Percentiles rank a stretch among this genome's conserved stretches.
Evolutionary conservation across 2,888 invertebrate genomes (phyloP).

Genomic region (Himalopsyche anomala): DNA sequence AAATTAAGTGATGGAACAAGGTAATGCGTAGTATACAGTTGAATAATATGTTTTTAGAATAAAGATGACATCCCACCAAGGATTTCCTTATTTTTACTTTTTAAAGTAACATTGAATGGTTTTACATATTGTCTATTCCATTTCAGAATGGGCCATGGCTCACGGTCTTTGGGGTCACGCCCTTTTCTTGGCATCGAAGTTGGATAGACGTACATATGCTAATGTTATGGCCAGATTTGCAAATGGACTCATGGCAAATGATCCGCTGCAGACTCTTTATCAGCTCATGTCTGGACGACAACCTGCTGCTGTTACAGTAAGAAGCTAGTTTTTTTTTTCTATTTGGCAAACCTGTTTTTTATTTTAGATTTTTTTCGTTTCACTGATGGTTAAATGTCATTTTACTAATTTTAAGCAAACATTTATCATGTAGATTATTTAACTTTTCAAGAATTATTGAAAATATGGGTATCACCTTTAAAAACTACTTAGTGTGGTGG

Average conservation of each 20-base stretch:
- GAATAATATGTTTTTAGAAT: constrained; percentile 39
- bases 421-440: too few relatives aligned
- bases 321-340: constrained; percentile 62
- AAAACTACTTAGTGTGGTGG: too few relatives aligned
- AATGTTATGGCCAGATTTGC: constrained; percentile 93
- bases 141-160: constrained; percentile 92
- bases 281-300: constrained; percentile 83
- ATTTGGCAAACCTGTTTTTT: too few relatives aligned
- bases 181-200: constrained; percentile 90
- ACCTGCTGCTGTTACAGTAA: constrained; percentile 86
- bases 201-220: constrained; percentile 90
- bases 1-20: too few relatives aligned
- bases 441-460: too few relatives aligned
- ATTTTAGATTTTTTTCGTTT: too few relatives aligned
- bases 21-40: too few relatives aligned
- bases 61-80: constrained; percentile 46
- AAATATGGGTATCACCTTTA: too few relatives aligned
- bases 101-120: too few relatives aligned
- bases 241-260: constrained; percentile 86
- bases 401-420: too few relatives aligned
- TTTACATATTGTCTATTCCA: constrained; percentile 10
- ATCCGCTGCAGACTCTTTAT: constrained; percentile 96
- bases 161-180: constrained; percentile 96
- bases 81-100: constrained; percentile 31
- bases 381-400: too few relatives aligned